Evolutionary conservation across 2,888 invertebrate genomes (phyloP).

Genomic region (Drosophila vallismaia): DNA sequence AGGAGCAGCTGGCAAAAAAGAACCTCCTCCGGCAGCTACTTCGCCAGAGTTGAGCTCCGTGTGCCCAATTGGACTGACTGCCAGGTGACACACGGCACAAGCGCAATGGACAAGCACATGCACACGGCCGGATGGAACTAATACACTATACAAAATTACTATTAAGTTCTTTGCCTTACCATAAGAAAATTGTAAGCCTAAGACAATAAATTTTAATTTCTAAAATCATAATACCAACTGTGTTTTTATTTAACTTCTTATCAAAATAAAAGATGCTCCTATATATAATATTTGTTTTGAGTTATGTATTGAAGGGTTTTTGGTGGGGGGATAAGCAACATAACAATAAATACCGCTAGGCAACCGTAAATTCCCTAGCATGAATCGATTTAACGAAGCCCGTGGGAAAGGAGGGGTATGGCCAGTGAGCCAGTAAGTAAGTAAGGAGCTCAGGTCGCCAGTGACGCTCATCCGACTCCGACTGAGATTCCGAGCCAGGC

Average conservation of each 20-base stretch:
- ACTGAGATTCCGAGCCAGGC: conserved; percentile 45
- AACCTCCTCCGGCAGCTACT: conserved; percentile 22
- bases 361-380: conserved; percentile 75
- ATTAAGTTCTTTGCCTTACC: too few relatives aligned
- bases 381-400: conserved; percentile 78
- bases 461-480: conserved; percentile 38
- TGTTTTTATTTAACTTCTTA: too few relatives aligned
- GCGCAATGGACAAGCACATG: conserved; percentile 43
- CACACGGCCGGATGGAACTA: conserved; percentile 18
- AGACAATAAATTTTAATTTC: too few relatives aligned
- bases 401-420: conserved; percentile 24
- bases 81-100: conserved; percentile 50
- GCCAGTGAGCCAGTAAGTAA: conserved; percentile 16
- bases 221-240: too few relatives aligned
- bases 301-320: neutral
- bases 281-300: too few relatives aligned
- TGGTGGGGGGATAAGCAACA: conserved; percentile 51
- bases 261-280: too few relatives aligned
- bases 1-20: conserved; percentile 23
- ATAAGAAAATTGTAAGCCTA: too few relatives aligned
- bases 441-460: conserved; percentile 52
- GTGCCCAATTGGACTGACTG: conserved; percentile 43
- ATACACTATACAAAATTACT: neutral
- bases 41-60: conserved; percentile 39
- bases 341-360: conserved; percentile 79